Evolutionary conservation across 2,113 vertebrate genomes (phyloP), one percentile per base, ranked within the genome.

Genomic region (Irena cyanogastra): DNA sequence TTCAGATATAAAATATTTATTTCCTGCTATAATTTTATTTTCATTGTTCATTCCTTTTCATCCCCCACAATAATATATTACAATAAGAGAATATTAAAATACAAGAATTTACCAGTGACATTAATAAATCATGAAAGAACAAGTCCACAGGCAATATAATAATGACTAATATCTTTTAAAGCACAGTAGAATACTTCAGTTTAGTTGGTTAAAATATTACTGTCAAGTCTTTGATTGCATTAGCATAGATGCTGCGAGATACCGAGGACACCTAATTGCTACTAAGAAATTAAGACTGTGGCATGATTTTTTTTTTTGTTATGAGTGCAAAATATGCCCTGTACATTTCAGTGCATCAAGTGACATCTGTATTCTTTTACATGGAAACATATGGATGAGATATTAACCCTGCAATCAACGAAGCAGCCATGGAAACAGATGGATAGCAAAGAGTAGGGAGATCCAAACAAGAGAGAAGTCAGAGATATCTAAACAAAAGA

Each of bases 1-100:
- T 86, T 93, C 54, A 86, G 35, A 66, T 66, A 65, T 72, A 90
- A 83, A 92, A 72, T 50, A 83, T 94, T 91, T 87, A 77, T 87
- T 91, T 89, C 47, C 13, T 91, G 14, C 7, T 71, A 60, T 75
- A 5, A 52, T 87, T 84, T 92, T 86, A 66, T 92, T 97, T 90
- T 88, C 68, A 70, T 45, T 8, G 1, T 61, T 92, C 37, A 47
- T 80, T 89, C 64, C 57, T 81, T 94, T 90, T 81, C 15, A 77
- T 65, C 11, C 30, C 30, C 75, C 23, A 57, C 11, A 54, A 53
- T 88, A 77, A 83, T 52, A 69, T 39, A 80, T 80, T 81, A 83
- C 26, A 86, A 49, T 50, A 77, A 71, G 31, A 35, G 30, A 57
- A 35, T 86, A 77, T 27, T 78, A 64, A 79, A 95, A 77, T 66